phyloP scores from a whole-genome alignment of 2,113 vertebrate species.

The Nibea albiflora region DNA sequence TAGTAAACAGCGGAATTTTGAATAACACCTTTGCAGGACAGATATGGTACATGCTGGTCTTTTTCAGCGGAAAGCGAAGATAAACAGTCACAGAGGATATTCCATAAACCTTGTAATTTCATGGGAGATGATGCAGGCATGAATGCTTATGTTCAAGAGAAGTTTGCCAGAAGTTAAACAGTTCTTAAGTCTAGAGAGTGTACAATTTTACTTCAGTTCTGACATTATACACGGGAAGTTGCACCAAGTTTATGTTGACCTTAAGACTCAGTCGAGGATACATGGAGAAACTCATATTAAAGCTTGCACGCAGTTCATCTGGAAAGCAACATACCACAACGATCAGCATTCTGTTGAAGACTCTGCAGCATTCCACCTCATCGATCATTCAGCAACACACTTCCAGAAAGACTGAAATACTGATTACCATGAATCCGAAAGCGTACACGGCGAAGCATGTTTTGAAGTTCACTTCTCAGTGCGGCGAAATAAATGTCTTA shows the following conservation, averaged over 20 bases:
- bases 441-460: not conserved
- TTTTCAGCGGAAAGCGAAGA: not conserved
- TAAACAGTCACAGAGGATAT: slow-evolving; percentile 20
- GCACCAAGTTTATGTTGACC: slow-evolving; percentile 4
- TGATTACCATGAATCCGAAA: slow-evolving; percentile 33
- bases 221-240: not conserved
- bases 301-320: not conserved
- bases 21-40: slow-evolving; percentile 27
- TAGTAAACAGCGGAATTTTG: slow-evolving; percentile 29
- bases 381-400: slow-evolving; percentile 44
- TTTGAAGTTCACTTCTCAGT: not conserved
- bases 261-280: not conserved
- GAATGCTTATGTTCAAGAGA: not conserved
- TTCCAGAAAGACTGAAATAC: slow-evolving; percentile 11
- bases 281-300: not conserved
- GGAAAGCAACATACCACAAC: not conserved
- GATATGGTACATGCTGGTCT: slow-evolving; percentile 10
- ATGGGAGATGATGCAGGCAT: slow-evolving; percentile 1
- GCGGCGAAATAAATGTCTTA: slow-evolving; percentile 14
- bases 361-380: slow-evolving; percentile 15
- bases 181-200: not conserved
- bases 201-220: not conserved
- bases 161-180: not conserved
- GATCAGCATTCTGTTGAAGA: slow-evolving; percentile 34
- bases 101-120: slow-evolving; percentile 18